These are phyloP conservation scores for Eupelmus urozonus DNA, from an alignment of 2,888 invertebrate species.

Conservation along the genomic window DNA sequence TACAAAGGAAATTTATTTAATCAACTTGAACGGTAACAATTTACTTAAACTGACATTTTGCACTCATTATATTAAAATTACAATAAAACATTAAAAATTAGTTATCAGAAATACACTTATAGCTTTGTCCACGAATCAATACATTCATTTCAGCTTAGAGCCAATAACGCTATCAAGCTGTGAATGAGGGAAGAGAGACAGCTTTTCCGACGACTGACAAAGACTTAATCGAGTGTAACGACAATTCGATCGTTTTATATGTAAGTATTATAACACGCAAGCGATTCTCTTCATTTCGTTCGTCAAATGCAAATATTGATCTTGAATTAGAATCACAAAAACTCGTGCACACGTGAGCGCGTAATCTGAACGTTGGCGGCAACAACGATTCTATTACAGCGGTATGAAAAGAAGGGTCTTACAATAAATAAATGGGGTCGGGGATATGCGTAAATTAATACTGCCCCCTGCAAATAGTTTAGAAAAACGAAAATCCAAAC, in stretches of 20 bases:
- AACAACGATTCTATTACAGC: constrained; percentile 4
- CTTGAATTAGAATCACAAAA: constrained; percentile 42
- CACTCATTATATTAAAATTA: too few relatives aligned
- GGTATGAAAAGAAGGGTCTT: constrained; percentile 16
- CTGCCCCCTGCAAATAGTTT: background rate
- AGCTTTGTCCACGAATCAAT: background rate
- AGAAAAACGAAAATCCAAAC: too few relatives aligned
- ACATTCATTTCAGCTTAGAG: background rate
- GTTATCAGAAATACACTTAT: background rate
- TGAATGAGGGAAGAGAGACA: background rate
- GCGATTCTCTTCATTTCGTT: constrained; percentile 23
- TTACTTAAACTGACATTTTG: too few relatives aligned
- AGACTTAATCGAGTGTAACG: constrained; percentile 28
- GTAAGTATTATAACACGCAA: constrained; percentile 15
- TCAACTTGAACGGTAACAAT: too few relatives aligned
- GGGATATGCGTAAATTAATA: background rate
- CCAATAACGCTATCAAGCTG: background rate
- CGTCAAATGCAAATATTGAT: constrained; percentile 36
- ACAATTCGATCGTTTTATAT: constrained; percentile 9
- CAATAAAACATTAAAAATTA: background rate
- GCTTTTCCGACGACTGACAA: constrained; percentile 17
- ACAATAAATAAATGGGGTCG: background rate
- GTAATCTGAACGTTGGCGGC: background rate
- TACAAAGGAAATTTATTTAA: too few relatives aligned
- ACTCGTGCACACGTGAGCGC: constrained; percentile 15